These are phyloP conservation scores for Ephestia elutella DNA, from an alignment of 1,140 invertebrate species.

Conservation along the genomic window DNA sequence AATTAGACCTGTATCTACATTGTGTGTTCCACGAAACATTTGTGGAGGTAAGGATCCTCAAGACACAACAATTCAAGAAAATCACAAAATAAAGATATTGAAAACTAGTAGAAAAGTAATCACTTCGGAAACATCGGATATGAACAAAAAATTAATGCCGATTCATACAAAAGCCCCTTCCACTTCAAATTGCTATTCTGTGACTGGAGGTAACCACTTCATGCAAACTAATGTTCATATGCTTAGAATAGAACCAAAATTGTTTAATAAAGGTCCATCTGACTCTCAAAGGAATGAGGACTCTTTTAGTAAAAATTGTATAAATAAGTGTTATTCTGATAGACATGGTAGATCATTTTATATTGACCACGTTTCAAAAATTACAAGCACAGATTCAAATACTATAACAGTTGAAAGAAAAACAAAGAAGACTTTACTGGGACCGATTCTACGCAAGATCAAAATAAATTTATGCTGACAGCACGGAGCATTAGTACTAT, in stretches of 20 bases:
- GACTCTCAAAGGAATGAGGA: slow-evolving; percentile 7
- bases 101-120: too few relatives aligned
- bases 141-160: neutral
- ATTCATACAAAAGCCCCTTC: neutral
- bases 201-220: slow-evolving; percentile 6
- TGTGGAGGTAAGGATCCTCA: too few relatives aligned
- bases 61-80: neutral
- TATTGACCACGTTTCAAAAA: slow-evolving; percentile 19
- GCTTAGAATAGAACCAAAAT: slow-evolving; percentile 20
- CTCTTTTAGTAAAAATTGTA: too few relatives aligned
- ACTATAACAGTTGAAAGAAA: neutral
- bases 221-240: slow-evolving; percentile 15
- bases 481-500: neutral
- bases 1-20: slow-evolving; percentile 33
- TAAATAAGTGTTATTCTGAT: too few relatives aligned
- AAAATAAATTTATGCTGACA: neutral
- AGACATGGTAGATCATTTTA: too few relatives aligned
- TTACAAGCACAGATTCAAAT: slow-evolving; percentile 15
- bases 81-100: slow-evolving; percentile 6
- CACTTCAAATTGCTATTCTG: neutral
- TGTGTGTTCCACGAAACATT: slow-evolving; percentile 49
- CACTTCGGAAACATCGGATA: too few relatives aligned
- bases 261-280: slow-evolving; percentile 21
- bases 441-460: neutral
- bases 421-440: neutral